Evolutionary conservation across 2,888 invertebrate species (phyloP), one percentile per base, ranked within the genome.

Genomic region (Baronia brevicornis): DNA sequence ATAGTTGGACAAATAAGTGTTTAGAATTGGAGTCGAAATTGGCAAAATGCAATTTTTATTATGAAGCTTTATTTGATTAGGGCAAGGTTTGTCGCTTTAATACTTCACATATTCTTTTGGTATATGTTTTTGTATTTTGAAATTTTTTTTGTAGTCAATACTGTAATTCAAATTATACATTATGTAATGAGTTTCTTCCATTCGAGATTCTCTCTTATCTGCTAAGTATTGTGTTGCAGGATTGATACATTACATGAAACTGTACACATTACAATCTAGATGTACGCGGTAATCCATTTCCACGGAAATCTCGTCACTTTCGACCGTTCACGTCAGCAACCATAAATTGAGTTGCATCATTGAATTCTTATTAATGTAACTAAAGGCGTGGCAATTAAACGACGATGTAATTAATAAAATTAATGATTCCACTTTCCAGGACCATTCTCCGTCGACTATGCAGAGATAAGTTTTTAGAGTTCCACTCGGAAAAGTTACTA

Each of bases 381-480:
- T 68, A 63, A 57, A 59, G 49, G 52, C 53, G 40, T 40, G 38
- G 60, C 60, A 66, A 71, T 72, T 62, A 66, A 63, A 69, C 68
- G 62, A 61, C 41, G 36, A 39, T 48, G 56, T 55, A 51, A 62
- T 60, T 55, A 72, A 66, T 55, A 55, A 67, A 67, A 69, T 66
- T 68, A 60, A 69, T 70, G 59, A 57, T 43, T 46, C 55, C 39
- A 56, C 62, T 64, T 66, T 59, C 58, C 28, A 24, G 24, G 28
- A 26, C 33, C 9, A 38, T 36, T 41, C 39, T 40, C 38, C 39
- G 59, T 8, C 32, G 20, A 20, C 15, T 19, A 4, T 32, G 26
- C 17, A 26, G 20, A 10, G 26, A 24, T 13, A 18, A 3, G 13
- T 18, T 31, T 19, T 11, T 24, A 12, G 18, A 36, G 18, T 8